phyloP scores from a whole-genome alignment of 1,140 invertebrate genomes.

The Venturia canescens region DNA sequence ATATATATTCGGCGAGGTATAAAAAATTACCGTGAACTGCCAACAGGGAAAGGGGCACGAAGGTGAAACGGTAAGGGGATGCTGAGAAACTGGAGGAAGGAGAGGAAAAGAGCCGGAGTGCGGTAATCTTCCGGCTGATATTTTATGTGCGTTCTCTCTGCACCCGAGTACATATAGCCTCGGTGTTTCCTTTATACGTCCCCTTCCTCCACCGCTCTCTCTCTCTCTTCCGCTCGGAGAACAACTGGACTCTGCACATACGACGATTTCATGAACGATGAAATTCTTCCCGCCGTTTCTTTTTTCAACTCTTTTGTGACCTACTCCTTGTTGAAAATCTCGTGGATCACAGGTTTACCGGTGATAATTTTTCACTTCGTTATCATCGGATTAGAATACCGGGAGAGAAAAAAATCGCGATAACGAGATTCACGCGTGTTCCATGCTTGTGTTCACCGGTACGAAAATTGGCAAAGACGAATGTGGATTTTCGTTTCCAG shows the following conservation, averaged over 20 bases:
- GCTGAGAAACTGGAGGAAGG: constrained; percentile 48
- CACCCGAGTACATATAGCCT: constrained; percentile 57
- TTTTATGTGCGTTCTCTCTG: constrained; percentile 58
- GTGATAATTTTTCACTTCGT: background rate
- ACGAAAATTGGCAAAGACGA: background rate
- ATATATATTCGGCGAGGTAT: constrained; percentile 8
- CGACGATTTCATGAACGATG: background rate
- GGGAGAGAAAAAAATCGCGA: background rate
- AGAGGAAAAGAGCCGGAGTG: constrained; percentile 58
- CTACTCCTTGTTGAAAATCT: background rate
- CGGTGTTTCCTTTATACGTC: background rate
- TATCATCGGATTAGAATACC: background rate
- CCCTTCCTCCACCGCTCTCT: constrained; percentile 26
- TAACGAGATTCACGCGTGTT: background rate
- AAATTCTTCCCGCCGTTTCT: constrained; percentile 45
- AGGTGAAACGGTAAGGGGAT: constrained; percentile 38
- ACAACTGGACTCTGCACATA: background rate
- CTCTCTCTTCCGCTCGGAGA: constrained; percentile 37
- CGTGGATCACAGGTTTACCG: background rate
- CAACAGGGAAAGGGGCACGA: background rate
- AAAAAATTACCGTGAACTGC: constrained; percentile 49
- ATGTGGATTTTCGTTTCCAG: background rate
- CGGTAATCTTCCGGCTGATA: constrained; percentile 63
- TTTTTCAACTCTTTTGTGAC: constrained; percentile 32
- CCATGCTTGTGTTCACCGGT: too few species aligned